phyloP scores from a whole-genome alignment of 2,888 invertebrate genomes.

The Hirudinaria manillensis region DNA sequence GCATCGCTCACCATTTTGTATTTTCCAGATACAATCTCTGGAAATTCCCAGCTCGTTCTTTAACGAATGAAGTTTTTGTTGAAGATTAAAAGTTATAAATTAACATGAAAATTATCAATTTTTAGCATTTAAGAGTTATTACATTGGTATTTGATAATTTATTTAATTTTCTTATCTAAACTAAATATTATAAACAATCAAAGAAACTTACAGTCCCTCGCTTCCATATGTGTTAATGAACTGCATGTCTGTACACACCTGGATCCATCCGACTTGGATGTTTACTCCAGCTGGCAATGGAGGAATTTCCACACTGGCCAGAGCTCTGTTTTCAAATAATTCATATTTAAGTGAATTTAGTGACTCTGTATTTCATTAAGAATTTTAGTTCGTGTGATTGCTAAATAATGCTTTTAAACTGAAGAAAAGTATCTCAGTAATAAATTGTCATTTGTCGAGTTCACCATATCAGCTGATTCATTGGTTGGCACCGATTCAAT shows the following conservation, averaged over 20 bases:
- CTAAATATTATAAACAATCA: neutral
- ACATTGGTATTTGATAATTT: neutral
- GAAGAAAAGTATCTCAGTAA: neutral
- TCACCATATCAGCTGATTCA: no score
- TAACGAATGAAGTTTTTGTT: constrained; percentile 28
- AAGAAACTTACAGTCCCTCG: constrained; percentile 50
- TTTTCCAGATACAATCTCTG: constrained; percentile 50
- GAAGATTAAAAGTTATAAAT: neutral
- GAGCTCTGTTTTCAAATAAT: constrained; percentile 44
- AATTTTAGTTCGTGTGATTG: neutral
- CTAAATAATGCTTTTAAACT: neutral
- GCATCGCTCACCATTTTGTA: constrained; percentile 54
- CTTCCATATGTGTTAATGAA: constrained; percentile 53
- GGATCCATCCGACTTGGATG: constrained; percentile 55
- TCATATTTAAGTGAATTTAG: neutral
- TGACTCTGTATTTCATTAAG: neutral
- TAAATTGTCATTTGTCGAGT: no score
- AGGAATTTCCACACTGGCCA: constrained; percentile 51
- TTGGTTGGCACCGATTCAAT: no score
- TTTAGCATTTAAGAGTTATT: neutral
- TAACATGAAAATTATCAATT: neutral
- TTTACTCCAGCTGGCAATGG: constrained; percentile 46
- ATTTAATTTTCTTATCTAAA: no score
- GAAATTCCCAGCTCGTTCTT: constrained; percentile 55
- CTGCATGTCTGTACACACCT: constrained; percentile 53